These are phyloP conservation scores for Ondatra zibethicus DNA, from an alignment of 2,113 vertebrate species.

Conservation along the genomic window DNA sequence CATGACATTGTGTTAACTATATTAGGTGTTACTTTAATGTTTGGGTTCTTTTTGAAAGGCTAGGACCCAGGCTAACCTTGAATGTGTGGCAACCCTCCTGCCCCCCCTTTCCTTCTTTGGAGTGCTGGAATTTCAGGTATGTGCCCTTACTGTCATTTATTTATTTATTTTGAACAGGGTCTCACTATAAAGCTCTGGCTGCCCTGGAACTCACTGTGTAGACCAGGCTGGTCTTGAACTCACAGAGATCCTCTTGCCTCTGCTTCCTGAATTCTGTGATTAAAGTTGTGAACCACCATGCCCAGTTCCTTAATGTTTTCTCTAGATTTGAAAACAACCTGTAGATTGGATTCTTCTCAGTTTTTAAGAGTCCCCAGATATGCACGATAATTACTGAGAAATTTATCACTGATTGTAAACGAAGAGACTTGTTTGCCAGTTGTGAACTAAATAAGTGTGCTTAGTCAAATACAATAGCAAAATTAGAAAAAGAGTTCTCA, in stretches of 20 bases:
- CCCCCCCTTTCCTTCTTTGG: neutral
- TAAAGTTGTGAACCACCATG: neutral
- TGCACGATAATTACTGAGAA: conserved; percentile 47
- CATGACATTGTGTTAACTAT: neutral
- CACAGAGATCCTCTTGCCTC: neutral
- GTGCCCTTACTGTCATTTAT: neutral
- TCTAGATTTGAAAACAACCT: conserved; percentile 64
- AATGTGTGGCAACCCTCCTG: neutral
- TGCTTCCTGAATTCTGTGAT: neutral
- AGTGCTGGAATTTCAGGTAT: neutral
- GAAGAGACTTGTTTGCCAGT: conserved; percentile 61
- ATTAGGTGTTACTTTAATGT: conserved; percentile 10
- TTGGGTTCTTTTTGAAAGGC: neutral
- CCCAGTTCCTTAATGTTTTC: neutral
- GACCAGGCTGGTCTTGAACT: neutral
- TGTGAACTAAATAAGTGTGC: conserved; percentile 58
- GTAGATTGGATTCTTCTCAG: conserved; percentile 48
- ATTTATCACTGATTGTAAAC: conserved; percentile 62
- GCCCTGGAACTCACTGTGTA: neutral
- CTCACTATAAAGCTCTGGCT: neutral
- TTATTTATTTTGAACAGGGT: conserved; percentile 4
- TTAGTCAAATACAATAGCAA: conserved; percentile 66
- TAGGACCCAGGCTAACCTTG: neutral
- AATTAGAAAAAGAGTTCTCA: conserved; percentile 59
- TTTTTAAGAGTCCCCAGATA: conserved; percentile 48